Conservation (phyloP, 2,888 invertebrate genomes). For the Cosmopolites sordidus region DNA sequence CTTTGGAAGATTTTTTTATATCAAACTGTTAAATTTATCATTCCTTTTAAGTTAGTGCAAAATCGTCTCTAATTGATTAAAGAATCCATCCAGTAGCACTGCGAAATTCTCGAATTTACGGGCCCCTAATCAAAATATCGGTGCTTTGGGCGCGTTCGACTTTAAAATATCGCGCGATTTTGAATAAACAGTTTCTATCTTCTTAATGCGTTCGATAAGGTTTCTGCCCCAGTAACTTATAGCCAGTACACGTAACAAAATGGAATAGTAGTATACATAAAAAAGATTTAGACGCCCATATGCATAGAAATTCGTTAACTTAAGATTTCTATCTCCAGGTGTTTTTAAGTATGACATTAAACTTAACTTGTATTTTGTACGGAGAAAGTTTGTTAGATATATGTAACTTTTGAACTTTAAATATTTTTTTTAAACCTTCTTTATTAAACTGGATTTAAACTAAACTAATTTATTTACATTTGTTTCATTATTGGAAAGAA, state of each 20-base stretch:
- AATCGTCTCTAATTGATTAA: conserved; percentile 8
- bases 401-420: too few species aligned
- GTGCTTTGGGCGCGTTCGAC: conserved; percentile 9
- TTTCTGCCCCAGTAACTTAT: conserved; percentile 16
- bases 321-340: neutral
- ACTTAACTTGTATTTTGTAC: too few species aligned
- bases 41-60: neutral
- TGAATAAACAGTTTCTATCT: conserved; percentile 20
- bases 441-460: too few species aligned
- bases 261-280: conserved; percentile 19
- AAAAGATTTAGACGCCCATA: conserved; percentile 12
- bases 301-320: conserved; percentile 4
- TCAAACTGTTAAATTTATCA: too few species aligned
- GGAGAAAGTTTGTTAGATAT: too few species aligned
- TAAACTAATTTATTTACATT: too few species aligned
- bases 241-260: conserved; percentile 14
- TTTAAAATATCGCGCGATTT: conserved; percentile 19
- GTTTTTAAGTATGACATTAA: neutral
- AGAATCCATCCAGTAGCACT: neutral
- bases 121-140: conserved; percentile 22
- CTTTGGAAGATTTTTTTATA: too few species aligned
- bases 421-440: too few species aligned
- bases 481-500: too few species aligned
- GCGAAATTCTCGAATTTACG: conserved; percentile 1
- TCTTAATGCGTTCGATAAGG: conserved; percentile 21